These are phyloP conservation scores for Pseudochaenichthys georgianus DNA, from an alignment of 2,797 vertebrate genomes.

Conservation along the genomic window DNA sequence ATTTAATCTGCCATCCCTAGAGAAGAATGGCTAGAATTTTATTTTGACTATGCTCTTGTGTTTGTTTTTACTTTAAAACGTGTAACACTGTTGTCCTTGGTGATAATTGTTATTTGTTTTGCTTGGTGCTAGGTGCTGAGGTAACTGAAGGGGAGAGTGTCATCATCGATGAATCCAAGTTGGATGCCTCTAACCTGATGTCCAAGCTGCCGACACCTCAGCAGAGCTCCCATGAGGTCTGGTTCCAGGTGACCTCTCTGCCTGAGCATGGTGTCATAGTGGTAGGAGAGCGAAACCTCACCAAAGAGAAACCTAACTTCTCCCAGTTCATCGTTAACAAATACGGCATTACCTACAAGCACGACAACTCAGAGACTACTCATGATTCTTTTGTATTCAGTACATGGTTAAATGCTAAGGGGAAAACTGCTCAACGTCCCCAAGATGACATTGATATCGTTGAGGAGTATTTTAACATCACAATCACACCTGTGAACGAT, in stretches of 20 bases:
- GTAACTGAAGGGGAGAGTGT: constrained; percentile 89
- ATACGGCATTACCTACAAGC: constrained; percentile 89
- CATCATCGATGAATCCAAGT: constrained; percentile 86
- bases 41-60: neutral
- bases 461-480: constrained; percentile 91
- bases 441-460: constrained; percentile 79
- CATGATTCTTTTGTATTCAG: constrained; percentile 88
- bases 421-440: constrained; percentile 83
- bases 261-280: constrained; percentile 88
- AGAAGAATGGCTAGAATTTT: too few relatives aligned
- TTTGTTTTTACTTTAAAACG: constrained; percentile 2
- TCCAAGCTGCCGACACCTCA: constrained; percentile 85
- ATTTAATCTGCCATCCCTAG: too few relatives aligned
- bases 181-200: constrained; percentile 92
- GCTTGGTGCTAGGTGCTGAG: constrained; percentile 80
- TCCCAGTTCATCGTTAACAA: constrained; percentile 91
- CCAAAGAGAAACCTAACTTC: constrained; percentile 91
- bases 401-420: constrained; percentile 90
- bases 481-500: constrained; percentile 89
- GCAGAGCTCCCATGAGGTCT: constrained; percentile 87
- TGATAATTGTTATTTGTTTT: neutral
- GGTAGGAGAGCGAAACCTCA: constrained; percentile 90
- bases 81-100: neutral
- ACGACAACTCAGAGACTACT: constrained; percentile 91
- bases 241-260: constrained; percentile 90